A percentile compares a stretch with the other conserved stretches of the same genome.
These are phyloP conservation scores for Chromoteleia sp. DNA, from an alignment of 2,888 invertebrate species.

Conservation along the genomic window DNA sequence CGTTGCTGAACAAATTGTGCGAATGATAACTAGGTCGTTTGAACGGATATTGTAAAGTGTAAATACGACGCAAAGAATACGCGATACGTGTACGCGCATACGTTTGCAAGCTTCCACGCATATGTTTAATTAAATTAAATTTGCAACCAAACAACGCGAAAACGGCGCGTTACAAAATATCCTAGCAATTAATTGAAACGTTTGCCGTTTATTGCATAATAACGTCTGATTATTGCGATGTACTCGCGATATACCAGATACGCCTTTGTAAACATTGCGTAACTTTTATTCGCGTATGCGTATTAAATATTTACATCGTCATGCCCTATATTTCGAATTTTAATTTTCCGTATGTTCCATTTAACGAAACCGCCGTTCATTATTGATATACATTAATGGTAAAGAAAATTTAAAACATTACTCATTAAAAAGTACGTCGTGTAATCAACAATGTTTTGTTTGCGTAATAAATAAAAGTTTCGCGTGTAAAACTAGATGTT, in stretches of 20 bases:
- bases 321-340: constrained; percentile 20
- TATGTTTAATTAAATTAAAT: constrained; percentile 15
- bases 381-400: constrained; percentile 6
- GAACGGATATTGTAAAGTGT: neutral
- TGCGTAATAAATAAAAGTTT: neutral
- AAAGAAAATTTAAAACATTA: constrained; percentile 1
- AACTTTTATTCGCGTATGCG: constrained; percentile 24
- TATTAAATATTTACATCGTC: constrained; percentile 34
- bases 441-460: constrained; percentile 10
- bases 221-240: constrained; percentile 20
- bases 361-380: neutral
- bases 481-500: neutral
- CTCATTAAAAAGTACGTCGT: constrained; percentile 12
- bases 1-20: neutral
- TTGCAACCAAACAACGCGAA: constrained; percentile 23
- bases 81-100: too few species aligned
- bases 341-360: constrained; percentile 5
- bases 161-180: neutral
- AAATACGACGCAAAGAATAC: neutral
- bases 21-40: neutral
- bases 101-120: too few species aligned
- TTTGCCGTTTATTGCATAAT: constrained; percentile 1
- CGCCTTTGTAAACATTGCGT: constrained; percentile 8
- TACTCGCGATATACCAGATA: too few species aligned
- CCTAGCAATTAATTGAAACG: neutral